Conservation (phyloP, 2,797 vertebrate species). For the Melanotaenia nigrans region DNA sequence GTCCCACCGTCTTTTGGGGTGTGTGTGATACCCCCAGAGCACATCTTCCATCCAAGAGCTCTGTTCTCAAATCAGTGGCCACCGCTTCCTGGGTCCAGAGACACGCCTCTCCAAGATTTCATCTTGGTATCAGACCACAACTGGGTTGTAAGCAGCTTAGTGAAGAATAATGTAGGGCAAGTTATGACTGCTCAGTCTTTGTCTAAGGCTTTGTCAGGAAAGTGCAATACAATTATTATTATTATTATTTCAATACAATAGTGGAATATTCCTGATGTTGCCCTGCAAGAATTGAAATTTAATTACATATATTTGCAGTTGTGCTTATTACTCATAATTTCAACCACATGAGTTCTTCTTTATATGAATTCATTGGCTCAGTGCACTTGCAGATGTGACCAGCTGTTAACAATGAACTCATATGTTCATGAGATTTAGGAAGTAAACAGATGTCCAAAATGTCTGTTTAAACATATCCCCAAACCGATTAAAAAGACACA, state of each 20-base stretch:
- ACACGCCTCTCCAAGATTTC: constrained; percentile 79
- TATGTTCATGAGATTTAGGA: constrained; percentile 65
- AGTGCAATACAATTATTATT: constrained; percentile 19
- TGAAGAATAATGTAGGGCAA: constrained; percentile 64
- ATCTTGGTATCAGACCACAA: constrained; percentile 73
- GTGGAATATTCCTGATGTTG: constrained; percentile 9
- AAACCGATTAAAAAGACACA: constrained; percentile 73
- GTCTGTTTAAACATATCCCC: constrained; percentile 70
- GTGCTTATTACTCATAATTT: not conserved
- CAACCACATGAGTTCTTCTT: constrained; percentile 25
- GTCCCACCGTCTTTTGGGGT: constrained; percentile 77
- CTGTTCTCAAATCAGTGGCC: constrained; percentile 80
- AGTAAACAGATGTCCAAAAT: constrained; percentile 66
- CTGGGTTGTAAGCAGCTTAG: constrained; percentile 76
- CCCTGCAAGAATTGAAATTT: not conserved
- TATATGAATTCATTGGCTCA: constrained; percentile 47
- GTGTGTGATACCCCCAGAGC: constrained; percentile 74
- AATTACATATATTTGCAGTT: constrained; percentile 12
- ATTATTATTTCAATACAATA: constrained; percentile 23
- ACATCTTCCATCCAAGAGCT: constrained; percentile 75
- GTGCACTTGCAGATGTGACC: constrained; percentile 52
- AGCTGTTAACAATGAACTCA: constrained; percentile 70
- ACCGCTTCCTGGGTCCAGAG: constrained; percentile 76
- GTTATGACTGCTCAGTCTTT: constrained; percentile 63
- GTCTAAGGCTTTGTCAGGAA: constrained; percentile 50